Evolutionary conservation across 1,140 invertebrate genomes (phyloP), one percentile per base, ranked within the genome.

Genomic region (Armadillidium nasatum): DNA sequence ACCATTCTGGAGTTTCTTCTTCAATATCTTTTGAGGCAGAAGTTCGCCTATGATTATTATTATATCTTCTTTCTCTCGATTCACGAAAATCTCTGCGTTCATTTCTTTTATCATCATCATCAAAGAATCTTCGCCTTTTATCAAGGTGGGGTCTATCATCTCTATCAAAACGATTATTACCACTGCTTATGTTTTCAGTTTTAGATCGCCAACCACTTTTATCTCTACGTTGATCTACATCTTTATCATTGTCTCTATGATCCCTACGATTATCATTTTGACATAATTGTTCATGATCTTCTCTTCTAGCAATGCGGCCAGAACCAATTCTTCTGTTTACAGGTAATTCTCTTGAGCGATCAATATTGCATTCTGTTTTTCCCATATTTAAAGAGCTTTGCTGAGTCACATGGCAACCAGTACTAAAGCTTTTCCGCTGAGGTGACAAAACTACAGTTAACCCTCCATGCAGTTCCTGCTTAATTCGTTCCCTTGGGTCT

Each of bases 1-100:
- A 80, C 79, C 79, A 80, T 44, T 80, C 79, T 0, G 79, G 79
- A 7, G 75, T 76, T 75, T 79, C 77, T 43, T 80, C 79, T 44
- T 80, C 79, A 19, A 60, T 60, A 60, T 60, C 50, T 60, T 60
- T 60, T 4, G 50, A 60, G 11, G 7, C 19, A 13, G 50, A 60
- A 3, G 50, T 15, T 19, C 50, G 11, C 19, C 50, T 13, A 7
- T 60, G 50, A 7, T 60, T 19, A 19, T 60, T 60, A 33, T 33
- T 33, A 33, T 33, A 33, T 33, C 33, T 33, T 13, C 11, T 15
- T 60, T 19, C 19, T 19, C 50, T 60, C 3, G 11, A 15, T 13
- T 60, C 50, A 13, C 50, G 11, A 15, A 60, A 60, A 19, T 60
- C 50, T 13, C 50, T 13, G 11, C 50, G 11, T 15, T 60, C 50